Conservation (phyloP, 1,140 invertebrate genomes). For the Capitella teleta region DNA sequence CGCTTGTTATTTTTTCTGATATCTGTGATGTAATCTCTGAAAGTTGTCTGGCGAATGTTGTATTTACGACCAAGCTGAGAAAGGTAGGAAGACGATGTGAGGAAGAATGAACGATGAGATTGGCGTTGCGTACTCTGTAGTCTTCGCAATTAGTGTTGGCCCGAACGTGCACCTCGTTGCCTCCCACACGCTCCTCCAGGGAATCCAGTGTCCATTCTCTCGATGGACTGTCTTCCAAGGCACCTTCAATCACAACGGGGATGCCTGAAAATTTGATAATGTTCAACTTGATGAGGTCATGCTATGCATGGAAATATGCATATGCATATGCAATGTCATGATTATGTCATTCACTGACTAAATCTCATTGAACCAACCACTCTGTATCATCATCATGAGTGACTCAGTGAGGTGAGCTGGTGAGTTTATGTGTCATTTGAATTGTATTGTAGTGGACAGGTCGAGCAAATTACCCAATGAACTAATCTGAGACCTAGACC, state of each 20-base stretch:
- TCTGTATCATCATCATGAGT: too few species aligned
- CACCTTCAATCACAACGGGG: conserved; percentile 16
- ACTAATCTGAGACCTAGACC: too few species aligned
- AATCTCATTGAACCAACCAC: too few species aligned
- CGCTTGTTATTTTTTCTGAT: conserved; percentile 13
- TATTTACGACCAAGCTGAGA: conserved; percentile 16
- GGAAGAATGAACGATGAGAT: neutral
- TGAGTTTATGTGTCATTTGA: too few species aligned
- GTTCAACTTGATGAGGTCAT: too few species aligned
- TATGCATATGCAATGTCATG: too few species aligned
- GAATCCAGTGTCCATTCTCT: conserved; percentile 13
- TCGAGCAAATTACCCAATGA: too few species aligned
- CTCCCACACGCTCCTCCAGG: conserved; percentile 12
- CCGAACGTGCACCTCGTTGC: conserved; percentile 10
- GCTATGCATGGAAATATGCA: too few species aligned
- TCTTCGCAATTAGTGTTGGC: conserved; percentile 12
- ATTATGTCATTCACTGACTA: too few species aligned
- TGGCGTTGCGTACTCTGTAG: conserved; percentile 12
- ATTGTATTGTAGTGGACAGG: too few species aligned
- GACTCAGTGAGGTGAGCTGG: too few species aligned
- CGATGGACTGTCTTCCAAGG: conserved; percentile 13
- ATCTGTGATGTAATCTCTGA: conserved; percentile 16
- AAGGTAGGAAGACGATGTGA: neutral
- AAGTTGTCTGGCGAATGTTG: conserved; percentile 14
- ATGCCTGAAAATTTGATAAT: conserved; percentile 13